Conservation (phyloP, 64 coral and sea anemone species). For the Porites lutea region DNA sequence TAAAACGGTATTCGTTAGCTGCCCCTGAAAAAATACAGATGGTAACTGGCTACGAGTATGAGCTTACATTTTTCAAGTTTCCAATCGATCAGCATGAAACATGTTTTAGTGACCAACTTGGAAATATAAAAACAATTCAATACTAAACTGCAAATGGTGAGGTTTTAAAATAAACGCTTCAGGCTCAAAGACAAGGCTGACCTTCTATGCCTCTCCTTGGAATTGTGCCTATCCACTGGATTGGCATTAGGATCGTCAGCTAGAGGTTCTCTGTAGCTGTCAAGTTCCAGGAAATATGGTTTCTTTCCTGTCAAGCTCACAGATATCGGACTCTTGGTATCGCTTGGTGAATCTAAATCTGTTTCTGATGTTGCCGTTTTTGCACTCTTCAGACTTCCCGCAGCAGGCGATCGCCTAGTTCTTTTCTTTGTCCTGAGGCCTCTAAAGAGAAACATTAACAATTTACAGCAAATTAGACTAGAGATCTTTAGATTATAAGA, state of each 20-base stretch:
- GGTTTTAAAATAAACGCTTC: too few species aligned
- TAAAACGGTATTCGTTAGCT: too few species aligned
- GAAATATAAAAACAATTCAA: too few species aligned
- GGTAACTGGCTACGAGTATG: too few species aligned
- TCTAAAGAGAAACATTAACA: background rate
- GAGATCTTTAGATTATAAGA: too few species aligned
- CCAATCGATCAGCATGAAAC: too few species aligned
- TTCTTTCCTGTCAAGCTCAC: slow-evolving; percentile 6
- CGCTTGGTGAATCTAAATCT: slow-evolving; percentile 12
- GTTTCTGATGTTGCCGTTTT: slow-evolving; percentile 9
- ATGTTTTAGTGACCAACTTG: too few species aligned
- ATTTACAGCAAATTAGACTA: background rate
- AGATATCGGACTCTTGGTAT: slow-evolving; percentile 46
- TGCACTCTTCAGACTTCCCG: background rate
- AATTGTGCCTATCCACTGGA: slow-evolving; percentile 83
- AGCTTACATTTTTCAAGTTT: too few species aligned
- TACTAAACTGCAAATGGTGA: too few species aligned
- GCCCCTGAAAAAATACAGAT: too few species aligned
- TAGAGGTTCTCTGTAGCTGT: slow-evolving; percentile 56
- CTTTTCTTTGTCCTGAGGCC: background rate
- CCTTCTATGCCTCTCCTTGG: slow-evolving; percentile 96
- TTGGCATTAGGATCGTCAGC: slow-evolving; percentile 78
- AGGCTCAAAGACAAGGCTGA: background rate
- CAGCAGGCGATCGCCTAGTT: background rate
- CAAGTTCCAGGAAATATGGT: slow-evolving; percentile 64